Percentiles rank a stretch among this genome's conserved stretches.
phyloP scores from a whole-genome alignment of 2,113 vertebrate genomes.

The Aspiorhynchus laticeps region DNA sequence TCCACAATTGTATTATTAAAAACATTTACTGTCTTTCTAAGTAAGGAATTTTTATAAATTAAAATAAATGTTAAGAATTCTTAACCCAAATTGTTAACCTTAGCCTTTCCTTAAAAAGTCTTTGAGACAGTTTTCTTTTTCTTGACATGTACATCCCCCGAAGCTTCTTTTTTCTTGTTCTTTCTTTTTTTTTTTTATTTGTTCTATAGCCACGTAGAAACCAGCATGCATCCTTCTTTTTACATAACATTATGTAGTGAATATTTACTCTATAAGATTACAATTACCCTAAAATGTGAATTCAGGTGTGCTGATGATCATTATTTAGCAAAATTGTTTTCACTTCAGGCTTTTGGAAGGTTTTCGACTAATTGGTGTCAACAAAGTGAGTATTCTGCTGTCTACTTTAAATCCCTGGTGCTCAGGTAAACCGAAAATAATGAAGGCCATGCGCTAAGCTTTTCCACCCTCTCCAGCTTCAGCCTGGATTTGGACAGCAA shows the following conservation, averaged over 20 bases:
- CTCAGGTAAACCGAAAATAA: slow-evolving; percentile 50
- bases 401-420: slow-evolving; percentile 28
- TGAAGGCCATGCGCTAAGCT: slow-evolving; percentile 30
- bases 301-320: background rate
- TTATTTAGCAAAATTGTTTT: background rate
- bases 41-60: too few relatives aligned
- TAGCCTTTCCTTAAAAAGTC: too few relatives aligned
- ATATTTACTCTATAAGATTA: background rate
- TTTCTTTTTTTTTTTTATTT: too few relatives aligned
- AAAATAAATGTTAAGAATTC: too few relatives aligned
- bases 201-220: background rate
- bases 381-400: slow-evolving; percentile 24
- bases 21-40: too few relatives aligned
- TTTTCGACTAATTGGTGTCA: slow-evolving; percentile 58
- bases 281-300: background rate
- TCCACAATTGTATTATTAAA: too few relatives aligned
- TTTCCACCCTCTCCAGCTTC: slow-evolving; percentile 56
- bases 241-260: background rate
- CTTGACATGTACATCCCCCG: too few relatives aligned
- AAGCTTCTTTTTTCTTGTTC: too few relatives aligned
- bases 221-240: background rate
- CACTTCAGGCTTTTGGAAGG: background rate
- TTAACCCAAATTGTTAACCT: too few relatives aligned
- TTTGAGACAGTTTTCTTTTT: too few relatives aligned
- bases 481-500: slow-evolving; percentile 58